A percentile compares a stretch with the other conserved stretches of the same genome.
Conservation (phyloP, 1,140 invertebrate genomes). For the Nymphalis io region DNA sequence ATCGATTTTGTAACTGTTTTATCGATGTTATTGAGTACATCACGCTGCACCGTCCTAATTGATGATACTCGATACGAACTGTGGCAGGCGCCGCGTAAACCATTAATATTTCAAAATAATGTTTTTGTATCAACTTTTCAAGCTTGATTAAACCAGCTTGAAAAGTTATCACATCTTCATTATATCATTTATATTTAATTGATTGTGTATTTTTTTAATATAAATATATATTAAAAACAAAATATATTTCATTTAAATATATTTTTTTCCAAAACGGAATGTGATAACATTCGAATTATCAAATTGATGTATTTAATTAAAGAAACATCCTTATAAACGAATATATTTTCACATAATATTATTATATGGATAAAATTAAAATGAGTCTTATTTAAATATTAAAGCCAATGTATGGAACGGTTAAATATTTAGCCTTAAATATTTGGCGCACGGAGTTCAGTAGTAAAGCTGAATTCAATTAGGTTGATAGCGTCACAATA, state of each 20-base stretch:
- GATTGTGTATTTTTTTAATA: background rate
- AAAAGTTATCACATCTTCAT: too few species aligned
- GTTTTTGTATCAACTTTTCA: conserved; percentile 12
- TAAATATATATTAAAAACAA: background rate
- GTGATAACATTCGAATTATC: too few species aligned
- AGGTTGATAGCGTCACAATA: conserved; percentile 56
- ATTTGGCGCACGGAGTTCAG: conserved; percentile 22
- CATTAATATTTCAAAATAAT: conserved; percentile 21
- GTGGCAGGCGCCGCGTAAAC: conserved; percentile 13
- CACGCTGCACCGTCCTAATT: conserved; percentile 13
- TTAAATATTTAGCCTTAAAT: conserved; percentile 21
- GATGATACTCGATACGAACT: conserved; percentile 13
- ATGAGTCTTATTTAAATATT: background rate
- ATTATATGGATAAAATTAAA: too few species aligned
- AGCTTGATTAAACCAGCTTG: background rate
- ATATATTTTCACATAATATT: too few species aligned
- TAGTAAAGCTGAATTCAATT: conserved; percentile 64
- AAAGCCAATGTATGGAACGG: background rate
- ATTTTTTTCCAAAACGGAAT: too few species aligned
- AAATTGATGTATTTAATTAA: too few species aligned
- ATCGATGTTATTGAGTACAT: background rate
- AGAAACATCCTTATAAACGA: too few species aligned
- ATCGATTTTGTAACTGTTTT: conserved; percentile 1
- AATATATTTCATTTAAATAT: background rate
- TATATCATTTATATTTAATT: conserved; percentile 12